phyloP scores from a whole-genome alignment of 2,113 vertebrate genomes.

The Pogona vitticeps region DNA sequence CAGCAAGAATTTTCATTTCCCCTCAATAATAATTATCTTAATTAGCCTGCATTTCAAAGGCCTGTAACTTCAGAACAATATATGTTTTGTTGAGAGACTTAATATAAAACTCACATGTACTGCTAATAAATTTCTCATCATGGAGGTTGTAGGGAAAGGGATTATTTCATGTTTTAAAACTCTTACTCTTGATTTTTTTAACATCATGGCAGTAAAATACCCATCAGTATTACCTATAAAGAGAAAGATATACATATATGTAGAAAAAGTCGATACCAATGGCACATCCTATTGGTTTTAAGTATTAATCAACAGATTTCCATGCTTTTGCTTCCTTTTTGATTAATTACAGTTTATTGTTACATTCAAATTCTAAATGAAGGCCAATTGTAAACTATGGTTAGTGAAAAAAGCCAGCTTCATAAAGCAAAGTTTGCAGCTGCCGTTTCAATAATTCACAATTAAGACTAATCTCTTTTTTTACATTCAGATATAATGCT shows the following conservation, averaged over 20 bases:
- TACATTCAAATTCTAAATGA: not conserved
- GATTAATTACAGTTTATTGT: not conserved
- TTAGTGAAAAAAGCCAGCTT: not conserved
- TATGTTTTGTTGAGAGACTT: not conserved
- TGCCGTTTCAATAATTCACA: not conserved
- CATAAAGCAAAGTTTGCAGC: not conserved
- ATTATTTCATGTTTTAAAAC: conserved; percentile 84
- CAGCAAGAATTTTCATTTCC: not conserved
- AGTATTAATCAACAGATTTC: too few species aligned
- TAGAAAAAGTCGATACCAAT: not conserved
- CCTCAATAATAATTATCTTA: not conserved
- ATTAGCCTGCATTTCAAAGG: not conserved
- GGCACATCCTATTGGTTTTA: not conserved
- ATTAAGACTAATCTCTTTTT: not conserved
- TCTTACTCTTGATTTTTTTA: conserved; percentile 89
- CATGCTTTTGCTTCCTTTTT: not conserved
- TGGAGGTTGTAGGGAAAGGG: conserved; percentile 85
- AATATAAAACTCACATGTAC: conserved; percentile 79
- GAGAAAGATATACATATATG: not conserved
- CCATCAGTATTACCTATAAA: conserved; percentile 83
- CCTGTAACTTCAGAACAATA: not conserved
- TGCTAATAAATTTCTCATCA: conserved; percentile 94
- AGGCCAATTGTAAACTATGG: too few species aligned
- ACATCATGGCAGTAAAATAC: conserved; percentile 92
- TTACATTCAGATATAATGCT: not conserved